Evolutionary conservation across 2,113 vertebrate species (phyloP).

Genomic region (Mirza zaza): DNA sequence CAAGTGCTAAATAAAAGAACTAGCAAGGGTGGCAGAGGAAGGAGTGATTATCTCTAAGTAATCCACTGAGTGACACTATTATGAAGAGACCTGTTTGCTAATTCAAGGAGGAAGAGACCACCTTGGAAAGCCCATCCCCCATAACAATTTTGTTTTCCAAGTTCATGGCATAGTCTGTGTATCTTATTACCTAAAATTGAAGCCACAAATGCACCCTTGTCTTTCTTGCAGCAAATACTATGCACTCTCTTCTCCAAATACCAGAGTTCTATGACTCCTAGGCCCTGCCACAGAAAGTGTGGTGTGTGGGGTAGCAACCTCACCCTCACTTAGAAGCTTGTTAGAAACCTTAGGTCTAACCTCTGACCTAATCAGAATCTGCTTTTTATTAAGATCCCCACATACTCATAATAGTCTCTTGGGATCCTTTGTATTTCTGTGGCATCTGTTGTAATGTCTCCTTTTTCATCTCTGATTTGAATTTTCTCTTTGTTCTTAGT

Average conservation of each 20-base stretch:
- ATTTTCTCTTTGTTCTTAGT: not conserved
- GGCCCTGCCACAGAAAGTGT: rapidly evolving
- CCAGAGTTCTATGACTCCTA: not conserved
- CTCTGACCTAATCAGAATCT: not conserved
- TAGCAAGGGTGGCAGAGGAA: too few species aligned
- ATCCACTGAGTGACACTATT: not conserved
- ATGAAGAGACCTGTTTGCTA: not conserved
- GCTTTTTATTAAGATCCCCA: not conserved
- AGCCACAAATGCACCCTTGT: not conserved
- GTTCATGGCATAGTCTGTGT: not conserved
- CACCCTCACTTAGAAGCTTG: not conserved
- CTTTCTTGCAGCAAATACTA: rapidly evolving
- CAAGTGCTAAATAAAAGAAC: not conserved
- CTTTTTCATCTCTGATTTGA: not conserved
- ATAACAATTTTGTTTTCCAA: not conserved
- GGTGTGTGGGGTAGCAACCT: not conserved
- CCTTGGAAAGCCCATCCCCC: rapidly evolving
- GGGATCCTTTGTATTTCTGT: not conserved
- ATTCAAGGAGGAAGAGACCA: not conserved
- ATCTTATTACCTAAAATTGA: too few species aligned
- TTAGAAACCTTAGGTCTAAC: not conserved
- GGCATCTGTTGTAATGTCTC: not conserved
- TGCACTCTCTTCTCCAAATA: not conserved
- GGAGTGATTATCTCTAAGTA: not conserved
- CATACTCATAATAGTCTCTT: not conserved